Evolutionary conservation across 2,113 vertebrate species (phyloP).

Genomic region (Ctenodactylus gundi): DNA sequence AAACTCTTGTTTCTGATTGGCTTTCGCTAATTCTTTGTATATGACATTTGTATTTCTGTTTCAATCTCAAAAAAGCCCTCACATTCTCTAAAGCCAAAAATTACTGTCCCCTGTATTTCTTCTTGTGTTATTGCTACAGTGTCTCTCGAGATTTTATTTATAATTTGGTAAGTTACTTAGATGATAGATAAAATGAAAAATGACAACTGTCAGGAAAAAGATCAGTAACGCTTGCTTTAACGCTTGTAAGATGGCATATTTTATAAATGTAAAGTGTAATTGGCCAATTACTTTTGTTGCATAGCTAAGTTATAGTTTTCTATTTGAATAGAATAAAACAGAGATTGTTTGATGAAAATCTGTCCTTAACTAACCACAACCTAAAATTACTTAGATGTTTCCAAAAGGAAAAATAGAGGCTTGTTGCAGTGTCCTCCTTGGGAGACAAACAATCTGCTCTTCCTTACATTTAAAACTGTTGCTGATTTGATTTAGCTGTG

Average conservation of each 20-base stretch:
- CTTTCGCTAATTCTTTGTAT: background rate
- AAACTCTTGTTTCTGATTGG: background rate
- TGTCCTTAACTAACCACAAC: background rate
- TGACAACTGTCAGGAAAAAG: background rate
- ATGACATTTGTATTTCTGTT: background rate
- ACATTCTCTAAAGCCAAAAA: background rate
- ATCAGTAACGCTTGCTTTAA: background rate
- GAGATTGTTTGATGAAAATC: background rate
- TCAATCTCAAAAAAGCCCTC: background rate
- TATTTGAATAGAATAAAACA: background rate
- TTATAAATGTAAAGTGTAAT: background rate
- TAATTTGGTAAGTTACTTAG: background rate
- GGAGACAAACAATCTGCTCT: background rate
- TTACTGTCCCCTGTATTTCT: no score
- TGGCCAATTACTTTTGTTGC: background rate
- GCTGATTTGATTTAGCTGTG: slow-evolving; percentile 27
- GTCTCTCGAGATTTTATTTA: background rate
- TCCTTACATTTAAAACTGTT: slow-evolving; percentile 37
- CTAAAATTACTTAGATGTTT: slow-evolving; percentile 27
- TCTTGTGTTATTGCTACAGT: background rate
- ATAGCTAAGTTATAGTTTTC: background rate
- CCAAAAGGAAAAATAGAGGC: background rate
- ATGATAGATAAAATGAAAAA: background rate
- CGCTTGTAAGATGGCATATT: background rate
- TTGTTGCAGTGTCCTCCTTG: background rate